Conservation (phyloP, 1,140 invertebrate species). For the Bombus impatiens region DNA sequence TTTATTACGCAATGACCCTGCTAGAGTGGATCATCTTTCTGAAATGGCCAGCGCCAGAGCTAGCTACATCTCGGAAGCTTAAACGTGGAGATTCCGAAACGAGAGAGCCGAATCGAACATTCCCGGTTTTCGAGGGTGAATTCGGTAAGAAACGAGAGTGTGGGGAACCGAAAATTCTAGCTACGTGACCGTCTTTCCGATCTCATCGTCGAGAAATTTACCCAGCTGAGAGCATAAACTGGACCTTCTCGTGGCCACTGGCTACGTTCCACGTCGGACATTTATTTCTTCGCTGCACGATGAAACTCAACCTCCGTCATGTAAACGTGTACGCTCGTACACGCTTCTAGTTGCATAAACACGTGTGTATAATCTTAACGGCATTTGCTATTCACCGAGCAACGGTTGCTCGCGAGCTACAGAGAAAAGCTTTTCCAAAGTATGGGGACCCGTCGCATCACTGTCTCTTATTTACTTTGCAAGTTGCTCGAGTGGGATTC, state of each 20-base stretch:
- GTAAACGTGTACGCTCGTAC: neutral
- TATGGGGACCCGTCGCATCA: neutral
- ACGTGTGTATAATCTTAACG: neutral
- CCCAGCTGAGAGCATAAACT: conserved; percentile 17
- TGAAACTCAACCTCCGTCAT: neutral
- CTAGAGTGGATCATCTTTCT: conserved; percentile 25
- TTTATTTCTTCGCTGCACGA: conserved; percentile 13
- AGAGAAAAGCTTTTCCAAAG: conserved; percentile 45
- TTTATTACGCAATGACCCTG: conserved; percentile 40
- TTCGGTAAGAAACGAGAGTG: no score
- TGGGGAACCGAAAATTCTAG: conserved; percentile 26
- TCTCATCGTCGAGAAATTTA: conserved; percentile 42
- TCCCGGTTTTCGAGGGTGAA: neutral
- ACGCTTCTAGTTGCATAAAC: neutral
- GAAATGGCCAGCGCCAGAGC: neutral
- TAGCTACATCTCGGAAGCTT: neutral
- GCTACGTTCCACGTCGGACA: neutral
- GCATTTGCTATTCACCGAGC: conserved; percentile 33
- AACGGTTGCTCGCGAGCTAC: conserved; percentile 20
- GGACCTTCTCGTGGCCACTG: neutral
- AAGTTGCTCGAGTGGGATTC: neutral
- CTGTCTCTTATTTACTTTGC: conserved; percentile 30
- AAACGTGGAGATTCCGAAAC: neutral
- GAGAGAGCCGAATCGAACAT: conserved; percentile 4
- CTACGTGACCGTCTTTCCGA: conserved; percentile 48